These are phyloP conservation scores for Drosophila testacea DNA, from an alignment of 2,888 invertebrate genomes.

Conservation along the genomic window DNA sequence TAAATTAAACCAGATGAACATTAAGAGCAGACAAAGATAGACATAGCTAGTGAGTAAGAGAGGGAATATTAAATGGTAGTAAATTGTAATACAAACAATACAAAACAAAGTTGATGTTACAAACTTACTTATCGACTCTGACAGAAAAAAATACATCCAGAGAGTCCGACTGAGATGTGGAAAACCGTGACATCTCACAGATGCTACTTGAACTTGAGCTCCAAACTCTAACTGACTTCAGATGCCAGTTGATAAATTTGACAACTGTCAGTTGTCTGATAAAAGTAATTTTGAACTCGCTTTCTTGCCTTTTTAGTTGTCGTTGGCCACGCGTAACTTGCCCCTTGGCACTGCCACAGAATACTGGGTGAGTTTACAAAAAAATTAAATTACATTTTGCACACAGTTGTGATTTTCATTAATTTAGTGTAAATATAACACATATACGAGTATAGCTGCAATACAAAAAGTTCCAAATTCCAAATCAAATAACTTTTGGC, in stretches of 20 bases:
- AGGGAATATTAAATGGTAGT: slow-evolving; percentile 28
- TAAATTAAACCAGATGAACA: slow-evolving; percentile 23
- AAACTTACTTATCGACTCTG: slow-evolving; percentile 53
- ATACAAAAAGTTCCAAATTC: slow-evolving; percentile 56
- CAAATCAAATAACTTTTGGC: slow-evolving; percentile 75
- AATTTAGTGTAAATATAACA: slow-evolving; percentile 74
- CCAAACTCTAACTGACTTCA: slow-evolving; percentile 18
- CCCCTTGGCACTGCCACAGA: slow-evolving; percentile 30
- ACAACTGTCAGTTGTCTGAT: slow-evolving; percentile 73
- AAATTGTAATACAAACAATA: slow-evolving; percentile 56
- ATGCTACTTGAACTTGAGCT: slow-evolving; percentile 24
- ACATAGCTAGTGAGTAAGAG: background rate
- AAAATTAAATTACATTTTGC: slow-evolving; percentile 76
- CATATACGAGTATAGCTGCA: slow-evolving; percentile 27
- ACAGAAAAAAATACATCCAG: slow-evolving; percentile 2
- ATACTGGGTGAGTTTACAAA: slow-evolving; percentile 21
- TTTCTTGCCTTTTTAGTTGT: slow-evolving; percentile 28
- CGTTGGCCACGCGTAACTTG: slow-evolving; percentile 52
- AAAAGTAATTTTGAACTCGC: slow-evolving; percentile 46
- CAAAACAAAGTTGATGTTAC: slow-evolving; percentile 48
- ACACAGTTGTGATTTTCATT: slow-evolving; percentile 78
- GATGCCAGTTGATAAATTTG: slow-evolving; percentile 70
- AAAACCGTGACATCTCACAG: slow-evolving; percentile 40
- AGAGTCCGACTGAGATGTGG: slow-evolving; percentile 11
- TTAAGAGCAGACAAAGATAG: background rate